Percentiles rank a stretch among this genome's conserved stretches.
These are phyloP conservation scores for Leucoma salicis DNA, from an alignment of 2,888 invertebrate species.

Conservation along the genomic window DNA sequence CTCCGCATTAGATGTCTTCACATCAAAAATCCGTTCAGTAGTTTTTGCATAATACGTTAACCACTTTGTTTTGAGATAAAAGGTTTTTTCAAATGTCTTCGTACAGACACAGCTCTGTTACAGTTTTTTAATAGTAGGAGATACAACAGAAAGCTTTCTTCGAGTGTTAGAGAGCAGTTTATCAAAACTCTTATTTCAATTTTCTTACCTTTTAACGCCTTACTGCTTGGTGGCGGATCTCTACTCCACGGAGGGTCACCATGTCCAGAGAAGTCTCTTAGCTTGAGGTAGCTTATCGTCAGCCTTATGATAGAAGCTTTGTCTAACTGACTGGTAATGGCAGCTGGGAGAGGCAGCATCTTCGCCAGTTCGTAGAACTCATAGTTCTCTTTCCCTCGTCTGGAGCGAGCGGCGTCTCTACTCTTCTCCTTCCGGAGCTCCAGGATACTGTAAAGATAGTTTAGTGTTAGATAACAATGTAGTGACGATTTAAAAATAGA, in stretches of 20 bases:
- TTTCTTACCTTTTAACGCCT: conserved; percentile 89
- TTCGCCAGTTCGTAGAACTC: conserved; percentile 98
- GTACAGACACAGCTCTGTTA: too few species aligned
- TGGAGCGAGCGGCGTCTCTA: conserved; percentile 94
- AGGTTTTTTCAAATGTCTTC: too few species aligned
- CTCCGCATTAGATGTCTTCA: too few species aligned
- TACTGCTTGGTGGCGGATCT: conserved; percentile 89
- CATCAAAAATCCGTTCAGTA: too few species aligned
- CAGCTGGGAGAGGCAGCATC: conserved; percentile 94
- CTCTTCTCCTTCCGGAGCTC: conserved; percentile 97
- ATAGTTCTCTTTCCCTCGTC: conserved; percentile 96
- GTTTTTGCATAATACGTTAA: too few species aligned
- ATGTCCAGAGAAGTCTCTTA: conserved; percentile 96
- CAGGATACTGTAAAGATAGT: conserved; percentile 89
- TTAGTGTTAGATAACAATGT: conserved; percentile 35
- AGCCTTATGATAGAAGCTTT: conserved; percentile 98
- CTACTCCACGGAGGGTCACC: conserved; percentile 98
- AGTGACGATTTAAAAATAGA: too few species aligned
- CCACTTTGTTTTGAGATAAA: too few species aligned
- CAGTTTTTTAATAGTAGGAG: too few species aligned
- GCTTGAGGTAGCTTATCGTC: conserved; percentile 97
- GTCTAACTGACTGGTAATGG: conserved; percentile 96
- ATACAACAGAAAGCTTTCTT: too few species aligned
- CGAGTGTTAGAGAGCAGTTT: too few species aligned
- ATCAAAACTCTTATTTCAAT: too few species aligned